Evolutionary conservation across 2,797 vertebrate species (phyloP), one percentile per base, ranked within the genome.

Genomic region (Limosa lapponica): DNA sequence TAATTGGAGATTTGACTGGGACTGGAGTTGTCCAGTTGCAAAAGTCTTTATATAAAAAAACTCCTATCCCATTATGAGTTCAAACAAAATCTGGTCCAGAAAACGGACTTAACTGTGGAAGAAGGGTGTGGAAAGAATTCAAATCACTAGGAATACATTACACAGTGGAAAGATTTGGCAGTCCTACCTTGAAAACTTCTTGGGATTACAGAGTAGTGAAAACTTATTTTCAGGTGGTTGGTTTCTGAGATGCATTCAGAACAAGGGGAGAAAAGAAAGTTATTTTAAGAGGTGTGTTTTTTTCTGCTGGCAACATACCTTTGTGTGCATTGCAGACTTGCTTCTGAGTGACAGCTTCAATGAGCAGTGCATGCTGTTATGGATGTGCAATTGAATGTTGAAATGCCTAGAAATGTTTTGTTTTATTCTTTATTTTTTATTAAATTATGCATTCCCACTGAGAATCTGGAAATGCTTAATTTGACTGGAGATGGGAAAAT

Each of bases 321-420:
- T 34, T 23, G 46, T 8, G 3, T 34, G 7, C 0, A 0, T 44
- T 72, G 24, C 52, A 69, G 34, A 1, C 49, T 59, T 72, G 8
- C 10, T 8, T 67, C 34, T 0, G 3, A 66, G 57, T 66, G 25
- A 23, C 27, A 67, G 24, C 49, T 78, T 55, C 44, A 46, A 4
- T 8, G 48, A 74, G 39, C 23, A 37, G 23, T 27, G 30, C 10
- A 46, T 20, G 5, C 2, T 44, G 28, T 82, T 78, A 28, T 2
- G 16, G 36, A 22, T 70, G 17, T 73, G 15, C 54, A 79, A 18
- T 3, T 82, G 30, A 69, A 52, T 55, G 24, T 18, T 72, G 39
- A 75, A 92, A 92, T 67, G 7, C 2, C 13, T 54, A 49, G 34
- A 78, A 49, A 48, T 61, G 6, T 48, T 59, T 49, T 20, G 8